Base-by-base conservation (phyloP, 1,140 invertebrate species). In the Drosophila setifemur region DNA sequence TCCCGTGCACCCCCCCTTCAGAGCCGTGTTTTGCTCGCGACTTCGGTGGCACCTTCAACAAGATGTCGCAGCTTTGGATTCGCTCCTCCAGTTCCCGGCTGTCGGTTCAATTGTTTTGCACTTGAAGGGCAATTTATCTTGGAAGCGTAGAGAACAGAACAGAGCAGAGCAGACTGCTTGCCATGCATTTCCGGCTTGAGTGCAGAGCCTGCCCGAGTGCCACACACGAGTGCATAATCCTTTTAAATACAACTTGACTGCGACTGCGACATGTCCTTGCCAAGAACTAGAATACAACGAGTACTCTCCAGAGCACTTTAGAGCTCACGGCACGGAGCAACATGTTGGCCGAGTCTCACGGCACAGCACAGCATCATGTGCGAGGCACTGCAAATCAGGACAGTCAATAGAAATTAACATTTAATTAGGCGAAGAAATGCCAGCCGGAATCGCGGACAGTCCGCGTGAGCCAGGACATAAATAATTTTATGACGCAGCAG, bases 321-420 rank as follows among this genome's bases (percentile, higher is more conserved):
- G 11, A 61, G 57, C 52, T 43, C 53, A 50, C 37, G 37, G 23
- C 23, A 39, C 9, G 21, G 37, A 58, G 52, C 37, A 33, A 21
- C 37, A 43, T 58, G 57, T 61, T 57, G 57, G 57, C 57, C 54
- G 53, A 43, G 37, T 58, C 58, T 57, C 29, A n/a, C 9, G n/a
- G 12, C 14, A 3, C 45, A 2, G 21, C 2, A 23, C 21, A 23
- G 21, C n/a, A n/a, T n/a, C 9, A 3, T 5, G 26, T n/a, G 7
- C 25, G 11, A 7, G 40, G 31, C 19, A 3, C 33, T 49, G 63
- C 28, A 57, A 76, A 71, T 76, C 42, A 64, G 45, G 45, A 45
- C 61, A 76, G 76, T 78, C 81, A 79, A 79, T 83, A 57, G 74
- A 73, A 85, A 79, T 79, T 70, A 79, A 79, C 79, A 85, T 85